These are phyloP conservation scores for Linnaemya vulpina DNA, from an alignment of 2,888 invertebrate genomes.

Conservation along the genomic window DNA sequence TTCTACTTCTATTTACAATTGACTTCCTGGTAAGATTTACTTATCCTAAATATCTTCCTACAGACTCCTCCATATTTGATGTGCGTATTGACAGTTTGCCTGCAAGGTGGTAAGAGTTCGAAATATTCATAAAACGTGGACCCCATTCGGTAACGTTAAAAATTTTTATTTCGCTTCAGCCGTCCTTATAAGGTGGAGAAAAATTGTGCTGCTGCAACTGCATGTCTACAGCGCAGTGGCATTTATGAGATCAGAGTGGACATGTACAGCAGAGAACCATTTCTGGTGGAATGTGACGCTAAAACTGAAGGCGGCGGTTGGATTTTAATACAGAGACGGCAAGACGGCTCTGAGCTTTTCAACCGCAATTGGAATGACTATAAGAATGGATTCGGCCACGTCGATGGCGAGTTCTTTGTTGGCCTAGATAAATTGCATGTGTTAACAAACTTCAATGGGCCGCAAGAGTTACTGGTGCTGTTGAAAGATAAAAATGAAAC, in stretches of 20 bases:
- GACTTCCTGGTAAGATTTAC: not conserved
- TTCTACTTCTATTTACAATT: not conserved
- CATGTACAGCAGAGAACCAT: not conserved
- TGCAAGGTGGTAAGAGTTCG: not conserved
- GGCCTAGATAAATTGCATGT: not conserved
- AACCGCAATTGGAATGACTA: conserved; percentile 27
- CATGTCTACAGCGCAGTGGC: conserved; percentile 44
- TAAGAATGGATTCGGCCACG: conserved; percentile 18
- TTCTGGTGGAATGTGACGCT: conserved; percentile 10
- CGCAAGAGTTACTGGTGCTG: conserved; percentile 30
- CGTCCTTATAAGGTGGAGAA: not conserved
- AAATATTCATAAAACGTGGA: not conserved
- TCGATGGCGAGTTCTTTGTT: conserved; percentile 38
- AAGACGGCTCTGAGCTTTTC: conserved; percentile 39
- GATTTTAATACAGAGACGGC: conserved; percentile 39
- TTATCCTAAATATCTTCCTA: not conserved
- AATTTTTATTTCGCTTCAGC: not conserved
- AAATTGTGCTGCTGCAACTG: conserved; percentile 42
- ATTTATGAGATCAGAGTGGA: conserved; percentile 23
- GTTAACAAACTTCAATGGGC: conserved; percentile 30
- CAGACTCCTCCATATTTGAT: not conserved
- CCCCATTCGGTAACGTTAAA: not conserved
- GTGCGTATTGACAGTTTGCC: not conserved
- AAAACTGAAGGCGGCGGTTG: conserved; percentile 25
- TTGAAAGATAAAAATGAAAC: conserved; percentile 31